phyloP scores from a whole-genome alignment of 2,113 vertebrate genomes.

The Anoura caudifer region DNA sequence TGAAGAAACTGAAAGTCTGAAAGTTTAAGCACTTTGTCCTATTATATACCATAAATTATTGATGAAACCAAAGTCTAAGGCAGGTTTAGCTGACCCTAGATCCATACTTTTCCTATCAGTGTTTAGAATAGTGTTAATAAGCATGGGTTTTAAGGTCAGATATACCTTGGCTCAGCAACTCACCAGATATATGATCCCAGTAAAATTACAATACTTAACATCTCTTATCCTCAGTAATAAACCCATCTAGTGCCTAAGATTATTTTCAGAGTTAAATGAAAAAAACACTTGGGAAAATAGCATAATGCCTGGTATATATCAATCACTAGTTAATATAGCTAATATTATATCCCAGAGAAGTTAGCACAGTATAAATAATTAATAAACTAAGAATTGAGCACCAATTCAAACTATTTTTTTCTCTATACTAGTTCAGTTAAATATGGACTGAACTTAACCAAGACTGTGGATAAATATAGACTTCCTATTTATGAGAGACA shows the following conservation, averaged over 20 bases:
- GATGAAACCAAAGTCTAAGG: not conserved
- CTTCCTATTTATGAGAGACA: not conserved
- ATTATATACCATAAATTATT: not conserved
- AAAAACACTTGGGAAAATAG: not conserved
- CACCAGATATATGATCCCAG: not conserved
- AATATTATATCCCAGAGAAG: not conserved
- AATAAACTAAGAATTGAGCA: not conserved
- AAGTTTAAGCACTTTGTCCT: too few relatives aligned
- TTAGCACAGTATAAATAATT: not conserved
- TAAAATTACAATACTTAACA: not conserved
- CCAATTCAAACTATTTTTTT: not conserved
- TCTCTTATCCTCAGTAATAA: not conserved
- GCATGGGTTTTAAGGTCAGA: not conserved
- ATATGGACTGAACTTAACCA: not conserved
- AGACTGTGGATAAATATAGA: not conserved
- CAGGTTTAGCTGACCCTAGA: not conserved
- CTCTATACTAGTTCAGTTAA: not conserved
- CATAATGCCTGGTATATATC: not conserved
- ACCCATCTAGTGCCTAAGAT: not conserved
- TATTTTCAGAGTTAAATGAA: not conserved
- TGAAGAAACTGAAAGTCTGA: too few relatives aligned
- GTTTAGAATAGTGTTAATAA: not conserved
- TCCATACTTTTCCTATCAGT: not conserved
- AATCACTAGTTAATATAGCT: not conserved
- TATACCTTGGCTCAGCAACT: not conserved